Conservation (phyloP, 2,113 vertebrate genomes). For the Neogobius melanostomus region DNA sequence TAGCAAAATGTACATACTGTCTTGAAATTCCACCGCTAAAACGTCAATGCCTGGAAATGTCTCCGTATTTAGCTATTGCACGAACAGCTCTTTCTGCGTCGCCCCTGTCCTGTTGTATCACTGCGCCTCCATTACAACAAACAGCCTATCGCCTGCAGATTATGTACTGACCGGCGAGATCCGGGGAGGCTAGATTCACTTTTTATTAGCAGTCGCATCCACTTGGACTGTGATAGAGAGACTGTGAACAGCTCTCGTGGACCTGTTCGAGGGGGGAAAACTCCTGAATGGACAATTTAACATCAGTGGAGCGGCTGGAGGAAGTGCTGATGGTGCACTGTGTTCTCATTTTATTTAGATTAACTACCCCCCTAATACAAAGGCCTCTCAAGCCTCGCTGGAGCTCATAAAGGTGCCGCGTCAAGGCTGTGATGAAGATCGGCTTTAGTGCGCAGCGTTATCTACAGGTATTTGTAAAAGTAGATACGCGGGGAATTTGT, state of each 20-base stretch:
- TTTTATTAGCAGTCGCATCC: conserved; percentile 39
- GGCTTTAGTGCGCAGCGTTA: conserved; percentile 12
- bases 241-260: conserved; percentile 49
- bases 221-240: conserved; percentile 53
- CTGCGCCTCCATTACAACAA: not conserved
- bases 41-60: not conserved
- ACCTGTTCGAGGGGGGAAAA: conserved; percentile 54
- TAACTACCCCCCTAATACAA: conserved; percentile 70
- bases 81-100: not conserved
- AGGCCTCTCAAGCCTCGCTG: conserved; percentile 59
- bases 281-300: conserved; percentile 72
- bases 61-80: too few species aligned
- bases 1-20: not conserved
- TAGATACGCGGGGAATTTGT: conserved; percentile 38
- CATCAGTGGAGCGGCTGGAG: conserved; percentile 62
- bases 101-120: not conserved
- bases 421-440: conserved; percentile 49
- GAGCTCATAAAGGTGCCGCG: conserved; percentile 70
- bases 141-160: not conserved
- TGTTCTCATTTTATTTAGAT: conserved; percentile 76
- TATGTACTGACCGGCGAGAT: conserved; percentile 16
- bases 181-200: conserved; percentile 10
- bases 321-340: conserved; percentile 71
- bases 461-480: conserved; percentile 22
- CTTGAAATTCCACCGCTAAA: not conserved